Evolutionary conservation across 2,797 vertebrate genomes (phyloP).

Genomic region (Lacerta bilineata): DNA sequence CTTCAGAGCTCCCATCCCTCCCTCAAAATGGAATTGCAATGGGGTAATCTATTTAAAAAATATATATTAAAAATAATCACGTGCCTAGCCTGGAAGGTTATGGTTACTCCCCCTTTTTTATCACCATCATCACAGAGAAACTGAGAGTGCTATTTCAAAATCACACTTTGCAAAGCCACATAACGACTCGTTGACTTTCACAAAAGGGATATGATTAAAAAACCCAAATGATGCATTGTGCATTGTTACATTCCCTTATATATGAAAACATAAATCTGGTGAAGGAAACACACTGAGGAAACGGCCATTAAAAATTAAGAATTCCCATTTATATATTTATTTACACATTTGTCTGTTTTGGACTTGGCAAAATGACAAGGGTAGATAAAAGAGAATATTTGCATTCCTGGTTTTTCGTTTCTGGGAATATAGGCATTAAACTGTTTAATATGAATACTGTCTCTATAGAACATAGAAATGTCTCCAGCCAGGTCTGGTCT

Average conservation of each 20-base stretch:
- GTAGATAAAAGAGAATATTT: slow-evolving; percentile 72
- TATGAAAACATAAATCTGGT: slow-evolving; percentile 48
- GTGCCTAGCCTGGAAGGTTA: background rate
- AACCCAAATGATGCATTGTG: background rate
- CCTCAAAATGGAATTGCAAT: too few species aligned
- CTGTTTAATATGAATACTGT: slow-evolving; percentile 71
- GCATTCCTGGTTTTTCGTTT: slow-evolving; percentile 71
- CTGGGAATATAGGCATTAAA: slow-evolving; percentile 74
- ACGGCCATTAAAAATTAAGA: background rate
- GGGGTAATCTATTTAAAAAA: background rate
- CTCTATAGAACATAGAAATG: slow-evolving; percentile 71
- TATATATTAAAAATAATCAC: background rate
- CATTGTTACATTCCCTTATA: slow-evolving; percentile 14
- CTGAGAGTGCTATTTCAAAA: background rate
- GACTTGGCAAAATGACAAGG: slow-evolving; percentile 45
- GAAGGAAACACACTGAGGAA: slow-evolving; percentile 54
- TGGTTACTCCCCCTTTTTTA: background rate
- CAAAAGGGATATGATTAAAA: background rate
- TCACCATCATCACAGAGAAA: background rate
- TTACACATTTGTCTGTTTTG: slow-evolving; percentile 34
- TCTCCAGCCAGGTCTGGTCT: slow-evolving; percentile 66
- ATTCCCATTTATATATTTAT: slow-evolving; percentile 7
- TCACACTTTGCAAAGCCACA: background rate
- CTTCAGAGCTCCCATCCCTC: too few species aligned
- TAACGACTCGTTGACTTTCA: slow-evolving; percentile 30